A percentile compares a stretch with the other conserved stretches of the same genome.
These are phyloP conservation scores for Metellina segmentata DNA, from an alignment of 2,888 invertebrate genomes.

Conservation along the genomic window DNA sequence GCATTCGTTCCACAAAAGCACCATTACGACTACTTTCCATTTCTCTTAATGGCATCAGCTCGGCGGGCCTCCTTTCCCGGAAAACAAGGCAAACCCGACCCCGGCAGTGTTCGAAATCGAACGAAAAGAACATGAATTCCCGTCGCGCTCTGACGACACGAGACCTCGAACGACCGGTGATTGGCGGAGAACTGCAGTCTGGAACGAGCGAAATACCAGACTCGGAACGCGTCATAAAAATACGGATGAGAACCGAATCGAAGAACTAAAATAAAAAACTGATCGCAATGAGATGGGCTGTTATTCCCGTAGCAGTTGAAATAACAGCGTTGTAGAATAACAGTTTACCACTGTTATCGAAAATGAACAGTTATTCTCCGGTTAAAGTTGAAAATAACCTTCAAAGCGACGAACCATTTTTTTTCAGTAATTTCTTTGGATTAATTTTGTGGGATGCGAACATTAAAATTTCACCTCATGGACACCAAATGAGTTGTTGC, in stretches of 20 bases:
- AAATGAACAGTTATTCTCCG: too few species aligned
- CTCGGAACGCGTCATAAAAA: slow-evolving; percentile 21
- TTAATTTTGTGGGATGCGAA: too few species aligned
- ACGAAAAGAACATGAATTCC: slow-evolving; percentile 20
- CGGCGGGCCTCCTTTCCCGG: slow-evolving; percentile 19
- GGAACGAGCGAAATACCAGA: neutral
- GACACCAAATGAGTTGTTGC: too few species aligned
- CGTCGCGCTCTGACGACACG: slow-evolving; percentile 5
- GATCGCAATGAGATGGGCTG: too few species aligned
- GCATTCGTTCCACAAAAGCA: neutral
- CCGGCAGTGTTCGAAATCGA: slow-evolving; percentile 30
- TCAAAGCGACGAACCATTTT: too few species aligned
- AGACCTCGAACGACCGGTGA: neutral
- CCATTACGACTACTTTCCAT: slow-evolving; percentile 19
- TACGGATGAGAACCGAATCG: neutral
- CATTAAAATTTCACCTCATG: too few species aligned
- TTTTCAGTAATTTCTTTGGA: too few species aligned
- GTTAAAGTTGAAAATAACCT: too few species aligned
- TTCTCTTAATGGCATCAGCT: slow-evolving; percentile 32
- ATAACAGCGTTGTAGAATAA: too few species aligned
- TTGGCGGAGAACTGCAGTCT: neutral
- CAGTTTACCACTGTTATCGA: too few species aligned
- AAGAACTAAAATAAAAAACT: too few species aligned
- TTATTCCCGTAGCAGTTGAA: too few species aligned
- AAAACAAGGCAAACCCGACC: slow-evolving; percentile 24